Conservation (phyloP, 2,797 vertebrate species). For the Bovichtus diacanthus region DNA sequence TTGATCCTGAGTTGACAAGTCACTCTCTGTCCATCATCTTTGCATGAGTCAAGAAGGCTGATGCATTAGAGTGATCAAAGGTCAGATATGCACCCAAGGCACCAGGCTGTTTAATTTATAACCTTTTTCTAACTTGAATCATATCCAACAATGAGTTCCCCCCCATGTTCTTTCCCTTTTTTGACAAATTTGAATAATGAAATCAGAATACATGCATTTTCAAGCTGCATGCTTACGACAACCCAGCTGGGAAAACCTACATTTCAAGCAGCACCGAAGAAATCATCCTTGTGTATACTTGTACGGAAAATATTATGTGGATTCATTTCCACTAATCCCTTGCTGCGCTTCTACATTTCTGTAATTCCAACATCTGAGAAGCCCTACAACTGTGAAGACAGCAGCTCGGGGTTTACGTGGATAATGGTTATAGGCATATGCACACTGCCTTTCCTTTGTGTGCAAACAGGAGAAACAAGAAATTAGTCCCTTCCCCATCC, state of each 20-base stretch:
- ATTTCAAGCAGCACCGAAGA: conserved; percentile 46
- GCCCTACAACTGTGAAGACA: conserved; percentile 49
- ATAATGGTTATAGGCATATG: conserved; percentile 58
- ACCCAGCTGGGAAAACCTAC: conserved; percentile 21
- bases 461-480: conserved; percentile 61
- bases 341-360: conserved; percentile 50
- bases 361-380: conserved; percentile 67
- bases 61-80: conserved; percentile 3
- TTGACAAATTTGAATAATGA: conserved; percentile 22
- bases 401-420: conserved; percentile 51
- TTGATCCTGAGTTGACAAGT: conserved; percentile 28
- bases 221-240: conserved; percentile 16
- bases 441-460: conserved; percentile 28
- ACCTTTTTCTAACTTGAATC: neutral
- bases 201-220: conserved; percentile 30
- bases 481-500: conserved; percentile 52
- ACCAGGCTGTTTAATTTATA: conserved; percentile 4
- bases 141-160: neutral
- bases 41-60: conserved; percentile 22
- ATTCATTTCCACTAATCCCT: conserved; percentile 75
- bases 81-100: neutral
- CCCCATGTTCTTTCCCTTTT: neutral
- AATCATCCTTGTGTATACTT: conserved; percentile 37
- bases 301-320: conserved; percentile 58
- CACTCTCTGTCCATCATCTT: neutral